Evolutionary conservation across 1,140 invertebrate genomes (phyloP).

Genomic region (Heliothis virescens): DNA sequence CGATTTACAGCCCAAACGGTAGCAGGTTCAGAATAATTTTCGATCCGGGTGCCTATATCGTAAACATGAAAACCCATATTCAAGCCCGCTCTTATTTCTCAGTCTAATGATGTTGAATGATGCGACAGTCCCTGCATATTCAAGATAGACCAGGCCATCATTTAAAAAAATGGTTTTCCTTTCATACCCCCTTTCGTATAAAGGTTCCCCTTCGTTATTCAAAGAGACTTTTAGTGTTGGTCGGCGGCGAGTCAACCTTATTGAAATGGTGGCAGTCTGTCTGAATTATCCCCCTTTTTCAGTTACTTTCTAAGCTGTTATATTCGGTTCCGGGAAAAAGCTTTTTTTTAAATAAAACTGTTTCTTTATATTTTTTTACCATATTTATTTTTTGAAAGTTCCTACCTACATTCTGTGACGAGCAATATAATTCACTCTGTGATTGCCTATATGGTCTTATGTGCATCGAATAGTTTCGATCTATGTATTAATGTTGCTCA

Average conservation of each 20-base stretch:
- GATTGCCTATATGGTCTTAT: too few relatives aligned
- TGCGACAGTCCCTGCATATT: constrained; percentile 77
- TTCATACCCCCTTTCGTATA: constrained; percentile 75
- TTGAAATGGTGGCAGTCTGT: constrained; percentile 66
- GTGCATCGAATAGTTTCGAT: neutral
- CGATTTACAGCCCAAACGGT: constrained; percentile 14
- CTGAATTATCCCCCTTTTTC: constrained; percentile 61
- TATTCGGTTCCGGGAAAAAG: constrained; percentile 30
- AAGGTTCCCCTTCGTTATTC: constrained; percentile 82
- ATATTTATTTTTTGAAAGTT: too few relatives aligned
- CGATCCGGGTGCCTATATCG: constrained; percentile 26
- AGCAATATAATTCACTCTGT: too few relatives aligned
- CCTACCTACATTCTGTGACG: too few relatives aligned
- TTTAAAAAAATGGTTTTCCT: constrained; percentile 81
- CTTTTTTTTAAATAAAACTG: neutral
- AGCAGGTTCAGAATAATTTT: constrained; percentile 35
- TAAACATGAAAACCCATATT: constrained; percentile 63
- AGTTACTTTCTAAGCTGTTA: constrained; percentile 37
- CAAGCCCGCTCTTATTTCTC: constrained; percentile 69
- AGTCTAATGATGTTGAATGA: constrained; percentile 82
- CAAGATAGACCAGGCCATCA: constrained; percentile 73
- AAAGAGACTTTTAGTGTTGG: constrained; percentile 75
- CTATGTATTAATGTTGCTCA: constrained; percentile 5
- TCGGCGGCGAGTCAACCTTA: constrained; percentile 61
- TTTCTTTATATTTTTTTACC: neutral